Percentiles rank a stretch among this genome's conserved stretches.
phyloP scores from a whole-genome alignment of 2,113 vertebrate species.

The Boulengeromyrus knoepffleri region DNA sequence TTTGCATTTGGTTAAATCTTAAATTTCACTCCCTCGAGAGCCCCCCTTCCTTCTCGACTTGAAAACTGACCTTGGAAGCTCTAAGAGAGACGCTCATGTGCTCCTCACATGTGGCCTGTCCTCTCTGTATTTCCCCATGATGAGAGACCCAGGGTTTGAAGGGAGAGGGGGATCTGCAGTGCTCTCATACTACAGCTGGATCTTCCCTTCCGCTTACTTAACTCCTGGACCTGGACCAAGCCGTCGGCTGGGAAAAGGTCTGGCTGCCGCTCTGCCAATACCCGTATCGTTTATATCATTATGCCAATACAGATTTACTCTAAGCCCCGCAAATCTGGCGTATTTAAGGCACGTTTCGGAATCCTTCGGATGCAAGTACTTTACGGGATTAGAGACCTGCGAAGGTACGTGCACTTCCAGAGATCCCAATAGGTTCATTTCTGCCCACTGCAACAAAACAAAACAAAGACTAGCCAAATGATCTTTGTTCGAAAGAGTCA shows the following conservation, averaged over 20 bases:
- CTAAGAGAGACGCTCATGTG: neutral
- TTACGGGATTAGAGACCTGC: neutral
- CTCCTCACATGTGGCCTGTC: neutral
- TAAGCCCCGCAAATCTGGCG: neutral
- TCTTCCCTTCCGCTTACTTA: conserved; percentile 31
- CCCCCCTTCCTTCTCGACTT: neutral
- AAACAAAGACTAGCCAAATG: neutral
- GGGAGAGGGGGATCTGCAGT: neutral
- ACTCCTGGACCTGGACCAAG: conserved; percentile 8
- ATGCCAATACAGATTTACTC: neutral
- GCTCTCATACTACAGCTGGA: conserved; percentile 32
- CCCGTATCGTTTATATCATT: neutral
- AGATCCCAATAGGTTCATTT: neutral
- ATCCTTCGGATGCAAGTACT: neutral
- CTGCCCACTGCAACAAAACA: neutral
- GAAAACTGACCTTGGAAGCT: conserved; percentile 22
- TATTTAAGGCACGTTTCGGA: neutral
- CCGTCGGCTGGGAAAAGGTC: neutral
- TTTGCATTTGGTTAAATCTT: conserved; percentile 46
- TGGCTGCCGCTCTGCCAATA: neutral
- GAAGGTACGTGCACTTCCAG: neutral
- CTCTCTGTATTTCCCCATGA: neutral
- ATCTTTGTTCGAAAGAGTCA: neutral
- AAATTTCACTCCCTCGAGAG: conserved; percentile 48
- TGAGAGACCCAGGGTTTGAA: neutral